Percentiles rank a stretch among this genome's conserved stretches.
These are phyloP conservation scores for Achroia grisella DNA, from an alignment of 1,140 invertebrate species.

Conservation along the genomic window DNA sequence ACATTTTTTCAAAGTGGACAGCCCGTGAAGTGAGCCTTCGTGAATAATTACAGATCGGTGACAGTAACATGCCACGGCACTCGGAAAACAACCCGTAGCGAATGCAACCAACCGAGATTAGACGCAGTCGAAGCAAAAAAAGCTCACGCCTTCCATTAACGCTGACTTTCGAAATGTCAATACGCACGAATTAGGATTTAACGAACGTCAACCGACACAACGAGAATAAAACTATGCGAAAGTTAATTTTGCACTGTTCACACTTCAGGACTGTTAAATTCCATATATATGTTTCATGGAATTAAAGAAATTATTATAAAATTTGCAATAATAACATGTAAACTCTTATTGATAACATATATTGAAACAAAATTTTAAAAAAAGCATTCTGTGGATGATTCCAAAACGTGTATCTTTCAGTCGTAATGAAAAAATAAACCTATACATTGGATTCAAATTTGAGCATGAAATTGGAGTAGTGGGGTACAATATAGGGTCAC, in stretches of 20 bases:
- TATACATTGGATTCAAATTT: neutral
- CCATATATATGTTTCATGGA: too few relatives aligned
- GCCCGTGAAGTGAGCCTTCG: conserved; percentile 43
- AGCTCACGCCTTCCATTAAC: conserved; percentile 61
- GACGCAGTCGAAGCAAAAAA: conserved; percentile 47
- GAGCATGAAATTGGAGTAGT: conserved; percentile 42
- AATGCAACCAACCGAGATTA: conserved; percentile 55
- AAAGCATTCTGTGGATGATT: too few relatives aligned
- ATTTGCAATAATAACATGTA: too few relatives aligned
- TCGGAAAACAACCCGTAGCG: conserved; percentile 58
- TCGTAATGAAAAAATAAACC: too few relatives aligned
- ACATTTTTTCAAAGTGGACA: conserved; percentile 14
- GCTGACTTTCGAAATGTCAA: conserved; percentile 63
- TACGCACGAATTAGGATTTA: conserved; percentile 65
- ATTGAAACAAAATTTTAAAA: too few relatives aligned
- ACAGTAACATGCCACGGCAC: conserved; percentile 60
- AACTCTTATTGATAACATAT: too few relatives aligned
- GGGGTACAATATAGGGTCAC: conserved; percentile 12
- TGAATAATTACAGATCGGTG: conserved; percentile 63
- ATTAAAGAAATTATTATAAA: too few relatives aligned
- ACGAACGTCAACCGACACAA: conserved; percentile 26
- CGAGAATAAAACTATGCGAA: conserved; percentile 37
- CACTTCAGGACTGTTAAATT: too few relatives aligned
- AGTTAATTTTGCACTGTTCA: neutral
- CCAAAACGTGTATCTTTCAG: too few relatives aligned